Conservation (phyloP, 1,140 invertebrate species). For the Drosophila persimilis region DNA sequence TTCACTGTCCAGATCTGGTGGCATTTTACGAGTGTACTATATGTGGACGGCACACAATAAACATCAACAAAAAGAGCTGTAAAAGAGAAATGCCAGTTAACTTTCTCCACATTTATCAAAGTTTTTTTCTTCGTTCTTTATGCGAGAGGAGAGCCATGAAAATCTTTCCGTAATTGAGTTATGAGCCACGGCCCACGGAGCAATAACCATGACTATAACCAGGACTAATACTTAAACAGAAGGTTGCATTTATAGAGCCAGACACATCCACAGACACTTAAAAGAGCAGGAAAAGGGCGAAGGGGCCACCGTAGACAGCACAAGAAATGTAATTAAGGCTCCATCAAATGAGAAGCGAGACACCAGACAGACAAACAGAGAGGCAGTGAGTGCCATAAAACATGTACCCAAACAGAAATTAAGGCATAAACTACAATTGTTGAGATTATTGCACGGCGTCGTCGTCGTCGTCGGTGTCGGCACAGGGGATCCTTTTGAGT, state of each 20-base stretch:
- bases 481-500: no score
- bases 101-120: conserved; percentile 70
- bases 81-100: conserved; percentile 40
- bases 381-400: conserved; percentile 26
- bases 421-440: conserved; percentile 68
- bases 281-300: conserved; percentile 28
- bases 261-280: conserved; percentile 23
- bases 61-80: conserved; percentile 57
- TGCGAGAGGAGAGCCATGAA: conserved; percentile 41
- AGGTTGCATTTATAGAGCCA: conserved; percentile 13
- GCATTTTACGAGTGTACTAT: conserved; percentile 23
- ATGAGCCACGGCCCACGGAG: conserved; percentile 27
- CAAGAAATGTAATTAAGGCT: conserved; percentile 70
- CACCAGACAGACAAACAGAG: background rate
- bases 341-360: conserved; percentile 12
- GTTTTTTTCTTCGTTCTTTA: conserved; percentile 43
- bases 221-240: conserved; percentile 28
- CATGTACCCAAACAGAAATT: conserved; percentile 58
- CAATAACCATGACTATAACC: conserved; percentile 15
- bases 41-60: conserved; percentile 17
- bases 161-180: conserved; percentile 73
- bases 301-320: background rate
- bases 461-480: conserved; percentile 13
- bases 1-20: conserved; percentile 46
- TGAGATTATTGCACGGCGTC: conserved; percentile 64